Percentiles rank a stretch among this genome's conserved stretches.
Evolutionary conservation across 2,888 invertebrate species (phyloP).

Genomic region (Caenorhabditis angaria): DNA sequence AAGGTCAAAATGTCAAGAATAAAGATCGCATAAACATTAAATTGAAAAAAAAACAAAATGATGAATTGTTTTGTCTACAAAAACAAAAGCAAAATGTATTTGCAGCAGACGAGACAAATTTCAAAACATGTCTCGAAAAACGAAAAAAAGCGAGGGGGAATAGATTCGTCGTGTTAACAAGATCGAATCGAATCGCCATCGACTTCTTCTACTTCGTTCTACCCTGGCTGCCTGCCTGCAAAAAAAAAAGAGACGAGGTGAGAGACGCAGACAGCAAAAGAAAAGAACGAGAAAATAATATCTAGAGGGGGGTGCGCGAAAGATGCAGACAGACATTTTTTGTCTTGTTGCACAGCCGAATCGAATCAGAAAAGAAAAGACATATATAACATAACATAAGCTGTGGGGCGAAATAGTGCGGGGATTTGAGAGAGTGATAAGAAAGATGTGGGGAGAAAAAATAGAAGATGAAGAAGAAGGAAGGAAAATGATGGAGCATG

Average conservation of each 20-base stretch:
- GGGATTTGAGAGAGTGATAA: constrained; percentile 2
- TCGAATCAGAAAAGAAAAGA: no score
- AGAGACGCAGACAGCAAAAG: constrained; percentile 3
- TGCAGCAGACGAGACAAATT: no score
- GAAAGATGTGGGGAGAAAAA: constrained; percentile 9
- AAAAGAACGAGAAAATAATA: constrained; percentile 1
- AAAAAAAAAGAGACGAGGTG: background rate
- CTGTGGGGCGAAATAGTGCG: no score
- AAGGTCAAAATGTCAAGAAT: no score
- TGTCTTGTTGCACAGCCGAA: background rate
- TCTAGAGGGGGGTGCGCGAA: background rate
- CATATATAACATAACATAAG: no score
- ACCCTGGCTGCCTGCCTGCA: no score
- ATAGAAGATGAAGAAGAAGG: constrained; percentile 5
- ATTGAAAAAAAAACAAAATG: no score
- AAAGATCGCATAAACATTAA: no score
- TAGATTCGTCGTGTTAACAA: constrained; percentile 11
- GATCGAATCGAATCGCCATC: background rate
- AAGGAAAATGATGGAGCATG: constrained; percentile 16
- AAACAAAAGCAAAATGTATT: no score
- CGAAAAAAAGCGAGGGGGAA: background rate
- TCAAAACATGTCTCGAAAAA: background rate
- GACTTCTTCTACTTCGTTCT: no score
- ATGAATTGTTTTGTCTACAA: no score
- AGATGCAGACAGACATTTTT: background rate